A percentile compares a stretch with the other conserved stretches of the same genome.
Conservation (phyloP, 1,140 invertebrate genomes). For the Pararge aegeria region DNA sequence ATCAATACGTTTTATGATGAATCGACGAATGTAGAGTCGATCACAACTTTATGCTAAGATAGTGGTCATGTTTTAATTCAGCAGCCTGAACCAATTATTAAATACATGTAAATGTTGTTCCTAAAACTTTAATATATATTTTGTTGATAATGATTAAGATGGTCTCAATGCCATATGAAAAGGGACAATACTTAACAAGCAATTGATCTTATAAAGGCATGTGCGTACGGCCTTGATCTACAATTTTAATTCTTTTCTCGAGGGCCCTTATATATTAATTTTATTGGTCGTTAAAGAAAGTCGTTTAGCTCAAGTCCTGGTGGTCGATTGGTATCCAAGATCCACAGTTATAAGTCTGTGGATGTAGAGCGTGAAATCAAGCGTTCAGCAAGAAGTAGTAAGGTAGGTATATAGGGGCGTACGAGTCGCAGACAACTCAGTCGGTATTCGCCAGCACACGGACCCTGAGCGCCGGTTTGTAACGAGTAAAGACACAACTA, state of each 20-base stretch:
- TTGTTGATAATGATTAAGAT: background rate
- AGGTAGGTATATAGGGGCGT: slow-evolving; percentile 67
- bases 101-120: too few species aligned
- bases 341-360: slow-evolving; percentile 64
- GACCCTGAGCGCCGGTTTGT: slow-evolving; percentile 34
- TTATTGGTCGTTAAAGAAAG: slow-evolving; percentile 19
- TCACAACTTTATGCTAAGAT: too few species aligned
- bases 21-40: too few species aligned
- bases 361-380: slow-evolving; percentile 74
- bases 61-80: too few species aligned
- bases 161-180: background rate
- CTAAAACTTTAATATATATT: too few species aligned
- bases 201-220: slow-evolving; percentile 22
- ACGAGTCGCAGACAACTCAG: slow-evolving; percentile 46
- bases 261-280: slow-evolving; percentile 13
- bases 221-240: slow-evolving; percentile 44
- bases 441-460: slow-evolving; percentile 40
- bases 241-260: slow-evolving; percentile 39
- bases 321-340: slow-evolving; percentile 34
- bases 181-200: slow-evolving; percentile 21
- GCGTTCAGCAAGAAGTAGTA: slow-evolving; percentile 63
- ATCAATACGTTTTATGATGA: too few species aligned
- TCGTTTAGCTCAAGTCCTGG: slow-evolving; percentile 5
- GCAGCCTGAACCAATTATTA: too few species aligned
- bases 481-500: slow-evolving; percentile 26